Evolutionary conservation across 2,797 vertebrate genomes (phyloP), one percentile per base, ranked within the genome.

Genomic region (Steatocranus sp.): DNA sequence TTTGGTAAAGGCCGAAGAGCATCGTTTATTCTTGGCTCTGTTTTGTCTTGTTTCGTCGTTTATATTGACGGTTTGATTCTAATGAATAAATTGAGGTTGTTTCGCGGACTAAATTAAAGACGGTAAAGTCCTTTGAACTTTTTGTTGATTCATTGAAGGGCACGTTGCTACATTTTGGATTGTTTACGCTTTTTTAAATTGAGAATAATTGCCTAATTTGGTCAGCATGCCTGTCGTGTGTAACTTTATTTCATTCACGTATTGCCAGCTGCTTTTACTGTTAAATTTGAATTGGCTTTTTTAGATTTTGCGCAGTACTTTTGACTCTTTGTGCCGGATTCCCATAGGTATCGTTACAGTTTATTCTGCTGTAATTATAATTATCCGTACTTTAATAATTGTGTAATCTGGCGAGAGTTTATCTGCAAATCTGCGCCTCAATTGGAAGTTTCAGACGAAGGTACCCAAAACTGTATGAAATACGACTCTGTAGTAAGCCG

Each of bases 401-500:
- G 68, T 12, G 68, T 34, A 1, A 38, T 54, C 12, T n/a, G 6
- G 5, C 15, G 17, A 5, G 27, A 4, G 7, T 76, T 34, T 20
- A 18, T 70, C 54, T 81, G 32, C 9, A 20, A 43, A 5, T 11
- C n/a, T 75, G 80, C 23, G 30, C 15, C 3, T n/a, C 6, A 81
- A 6, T 34, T 46, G 7, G 12, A 53, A 23, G 32, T 83, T 89
- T 87, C 20, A 79, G 91, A 96, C 93, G 94, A 96, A 96, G 89
- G 38, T 66, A 68, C 78, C 74, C 86, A 90, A 94, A 91, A 91
- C 88, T 66, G 90, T 91, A 91, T 93, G 94, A 96, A 96, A 96
- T 93, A 92, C 93, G 95, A 95, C 91, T 95, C 93, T 84, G 76
- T 89, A 95, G 95, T 94, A 93, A 96, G 94, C 96, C 94, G 96